A percentile compares a stretch with the other conserved stretches of the same genome.
Conservation (phyloP, 1,140 invertebrate species). For the Whitmania pigra region DNA sequence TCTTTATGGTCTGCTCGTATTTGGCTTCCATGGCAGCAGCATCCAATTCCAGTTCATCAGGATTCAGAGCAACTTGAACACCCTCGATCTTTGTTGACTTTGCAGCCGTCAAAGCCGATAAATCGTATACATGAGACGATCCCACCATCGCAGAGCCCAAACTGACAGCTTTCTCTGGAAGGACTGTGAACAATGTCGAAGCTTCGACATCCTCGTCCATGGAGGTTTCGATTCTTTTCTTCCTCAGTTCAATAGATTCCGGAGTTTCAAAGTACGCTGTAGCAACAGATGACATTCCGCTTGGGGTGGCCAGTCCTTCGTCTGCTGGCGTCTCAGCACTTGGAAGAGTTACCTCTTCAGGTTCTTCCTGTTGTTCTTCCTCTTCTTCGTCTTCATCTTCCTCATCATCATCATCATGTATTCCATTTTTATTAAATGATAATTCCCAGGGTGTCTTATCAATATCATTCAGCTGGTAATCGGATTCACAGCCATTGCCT, state of each 20-base stretch:
- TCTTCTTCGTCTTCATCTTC: slow-evolving; percentile 66
- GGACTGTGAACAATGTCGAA: slow-evolving; percentile 45
- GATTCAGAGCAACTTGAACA: slow-evolving; percentile 88
- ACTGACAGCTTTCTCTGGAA: slow-evolving; percentile 85
- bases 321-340: slow-evolving; percentile 49
- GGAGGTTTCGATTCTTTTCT: slow-evolving; percentile 89
- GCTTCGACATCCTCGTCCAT: slow-evolving; percentile 63
- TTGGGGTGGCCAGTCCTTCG: slow-evolving; percentile 69
- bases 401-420: slow-evolving; percentile 68
- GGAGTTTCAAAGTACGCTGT: slow-evolving; percentile 84
- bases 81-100: slow-evolving; percentile 33
- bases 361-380: slow-evolving; percentile 52
- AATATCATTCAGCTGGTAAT: slow-evolving; percentile 59
- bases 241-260: slow-evolving; percentile 91
- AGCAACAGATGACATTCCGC: slow-evolving; percentile 83
- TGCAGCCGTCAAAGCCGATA: slow-evolving; percentile 50
- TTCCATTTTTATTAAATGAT: no score
- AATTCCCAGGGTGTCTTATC: slow-evolving; percentile 77
- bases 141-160: slow-evolving; percentile 76
- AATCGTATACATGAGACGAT: slow-evolving; percentile 90
- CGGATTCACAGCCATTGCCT: slow-evolving; percentile 27
- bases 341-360: slow-evolving; percentile 43
- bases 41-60: slow-evolving; percentile 83
- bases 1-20: slow-evolving; percentile 88
- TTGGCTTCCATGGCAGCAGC: slow-evolving; percentile 87